phyloP scores from a whole-genome alignment of 2,113 vertebrate species.

The Pycnonotus jocosus region DNA sequence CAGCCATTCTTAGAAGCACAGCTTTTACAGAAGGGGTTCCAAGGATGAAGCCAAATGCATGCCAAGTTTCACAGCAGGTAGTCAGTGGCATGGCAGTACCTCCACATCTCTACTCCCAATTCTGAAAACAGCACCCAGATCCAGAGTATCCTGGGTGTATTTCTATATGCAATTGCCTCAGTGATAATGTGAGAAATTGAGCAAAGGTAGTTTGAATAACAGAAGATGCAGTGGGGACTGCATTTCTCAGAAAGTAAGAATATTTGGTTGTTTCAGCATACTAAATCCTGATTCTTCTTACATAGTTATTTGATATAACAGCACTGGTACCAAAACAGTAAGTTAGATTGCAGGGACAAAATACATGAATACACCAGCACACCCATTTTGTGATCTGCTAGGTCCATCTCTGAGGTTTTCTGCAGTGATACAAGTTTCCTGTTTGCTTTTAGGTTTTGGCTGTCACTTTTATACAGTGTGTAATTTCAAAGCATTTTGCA shows the following conservation, averaged over 20 bases:
- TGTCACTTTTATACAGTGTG: not conserved
- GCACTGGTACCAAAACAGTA: not conserved
- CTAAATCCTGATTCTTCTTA: not conserved
- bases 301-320: not conserved
- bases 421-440: not conserved
- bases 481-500: not conserved
- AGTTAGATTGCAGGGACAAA: not conserved
- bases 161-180: not conserved
- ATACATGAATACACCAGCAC: not conserved
- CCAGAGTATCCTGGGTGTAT: not conserved
- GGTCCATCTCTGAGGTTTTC: not conserved
- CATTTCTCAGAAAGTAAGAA: not conserved
- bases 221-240: not conserved
- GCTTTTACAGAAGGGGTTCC: not conserved
- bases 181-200: not conserved
- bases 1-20: not conserved
- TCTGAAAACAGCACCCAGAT: not conserved
- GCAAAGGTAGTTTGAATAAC: not conserved
- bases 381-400: not conserved
- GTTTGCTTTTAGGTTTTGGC: not conserved
- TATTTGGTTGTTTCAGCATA: not conserved
- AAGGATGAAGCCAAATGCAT: not conserved
- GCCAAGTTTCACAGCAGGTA: conserved; percentile 26
- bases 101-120: not conserved
- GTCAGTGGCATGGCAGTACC: not conserved